Evolutionary conservation across 2,113 vertebrate species (phyloP).

Genomic region (Mustela nigripes): DNA sequence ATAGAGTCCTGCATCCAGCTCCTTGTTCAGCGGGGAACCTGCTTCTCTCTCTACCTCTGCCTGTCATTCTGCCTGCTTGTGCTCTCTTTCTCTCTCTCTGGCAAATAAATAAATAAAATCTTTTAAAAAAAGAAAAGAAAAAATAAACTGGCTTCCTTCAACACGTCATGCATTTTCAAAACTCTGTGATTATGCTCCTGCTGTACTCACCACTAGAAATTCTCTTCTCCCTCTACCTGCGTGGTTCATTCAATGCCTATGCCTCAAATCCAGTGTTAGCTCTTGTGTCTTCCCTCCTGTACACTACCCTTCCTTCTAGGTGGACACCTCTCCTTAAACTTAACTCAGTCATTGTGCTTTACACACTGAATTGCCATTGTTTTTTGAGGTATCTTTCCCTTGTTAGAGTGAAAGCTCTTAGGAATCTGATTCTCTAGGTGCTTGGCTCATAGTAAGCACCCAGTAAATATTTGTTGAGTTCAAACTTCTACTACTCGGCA

Average conservation of each 20-base stretch:
- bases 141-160: neutral
- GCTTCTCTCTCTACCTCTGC: too few species aligned
- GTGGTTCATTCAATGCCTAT: neutral
- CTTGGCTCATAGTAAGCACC: neutral
- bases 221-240: neutral
- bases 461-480: neutral
- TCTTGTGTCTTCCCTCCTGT: neutral
- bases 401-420: neutral
- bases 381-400: neutral
- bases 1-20: too few species aligned
- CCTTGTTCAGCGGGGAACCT: too few species aligned
- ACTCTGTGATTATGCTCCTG: neutral
- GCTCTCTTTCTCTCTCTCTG: too few species aligned
- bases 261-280: neutral
- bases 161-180: neutral
- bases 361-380: neutral
- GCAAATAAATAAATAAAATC: neutral
- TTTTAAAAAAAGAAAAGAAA: neutral
- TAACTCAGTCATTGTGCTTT: neutral
- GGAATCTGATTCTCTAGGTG: neutral
- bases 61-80: too few species aligned
- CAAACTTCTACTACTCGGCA: neutral
- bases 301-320: neutral
- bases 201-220: neutral
- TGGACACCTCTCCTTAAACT: neutral